Evolutionary conservation across 2,888 invertebrate genomes (phyloP).

Genomic region (Rhagonycha lutea): DNA sequence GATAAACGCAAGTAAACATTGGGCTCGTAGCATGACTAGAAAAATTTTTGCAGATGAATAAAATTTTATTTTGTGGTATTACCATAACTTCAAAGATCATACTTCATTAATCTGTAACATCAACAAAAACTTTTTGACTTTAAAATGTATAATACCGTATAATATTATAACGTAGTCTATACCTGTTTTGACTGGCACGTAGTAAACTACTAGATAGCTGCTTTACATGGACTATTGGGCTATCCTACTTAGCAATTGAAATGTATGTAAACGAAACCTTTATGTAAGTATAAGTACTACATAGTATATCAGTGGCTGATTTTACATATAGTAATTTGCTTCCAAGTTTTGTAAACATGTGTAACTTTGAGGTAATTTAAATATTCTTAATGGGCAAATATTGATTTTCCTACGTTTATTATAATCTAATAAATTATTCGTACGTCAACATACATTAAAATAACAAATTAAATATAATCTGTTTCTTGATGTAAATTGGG

Average conservation of each 20-base stretch:
- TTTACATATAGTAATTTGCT: conserved; percentile 23
- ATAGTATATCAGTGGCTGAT: conserved; percentile 15
- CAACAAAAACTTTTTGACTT: not conserved
- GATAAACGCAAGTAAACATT: not conserved
- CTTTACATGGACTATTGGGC: conserved; percentile 23
- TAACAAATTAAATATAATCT: not conserved
- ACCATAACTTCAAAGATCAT: not conserved
- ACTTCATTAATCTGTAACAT: not conserved
- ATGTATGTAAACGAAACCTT: conserved; percentile 23
- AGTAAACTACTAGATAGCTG: conserved; percentile 10
- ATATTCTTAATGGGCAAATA: conserved; percentile 7
- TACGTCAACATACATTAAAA: not conserved
- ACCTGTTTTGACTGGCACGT: conserved; percentile 11
- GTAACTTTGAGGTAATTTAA: conserved; percentile 11
- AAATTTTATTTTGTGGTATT: no score
- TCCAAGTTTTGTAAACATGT: conserved; percentile 14
- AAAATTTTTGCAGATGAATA: not conserved
- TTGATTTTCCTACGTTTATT: not conserved
- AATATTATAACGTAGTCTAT: conserved; percentile 2
- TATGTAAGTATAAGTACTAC: conserved; percentile 21
- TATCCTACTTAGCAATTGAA: conserved; percentile 27
- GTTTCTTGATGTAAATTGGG: not conserved
- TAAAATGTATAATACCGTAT: not conserved
- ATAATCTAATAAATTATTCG: not conserved
- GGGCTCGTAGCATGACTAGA: not conserved